Percentiles rank a stretch among this genome's conserved stretches.
Evolutionary conservation across 1,140 invertebrate species (phyloP).

Genomic region (Alviniconcha marisindica): DNA sequence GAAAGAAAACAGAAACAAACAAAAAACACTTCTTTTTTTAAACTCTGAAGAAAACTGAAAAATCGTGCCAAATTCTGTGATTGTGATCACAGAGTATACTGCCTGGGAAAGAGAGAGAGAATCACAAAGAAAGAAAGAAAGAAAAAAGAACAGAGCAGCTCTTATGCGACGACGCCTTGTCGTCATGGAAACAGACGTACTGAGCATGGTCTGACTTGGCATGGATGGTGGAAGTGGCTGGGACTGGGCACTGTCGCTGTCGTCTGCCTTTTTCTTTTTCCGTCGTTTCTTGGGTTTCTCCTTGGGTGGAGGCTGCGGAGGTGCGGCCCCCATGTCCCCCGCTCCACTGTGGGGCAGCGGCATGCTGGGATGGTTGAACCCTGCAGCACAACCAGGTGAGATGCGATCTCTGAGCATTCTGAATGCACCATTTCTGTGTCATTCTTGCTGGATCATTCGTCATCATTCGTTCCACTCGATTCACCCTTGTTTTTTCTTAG

Average conservation of each 20-base stretch:
- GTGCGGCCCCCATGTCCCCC: constrained; percentile 45
- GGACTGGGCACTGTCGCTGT: constrained; percentile 47
- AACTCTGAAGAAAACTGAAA: no score
- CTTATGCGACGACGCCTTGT: no score
- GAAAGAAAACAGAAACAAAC: neutral
- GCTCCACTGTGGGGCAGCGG: constrained; percentile 37
- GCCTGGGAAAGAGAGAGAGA: neutral
- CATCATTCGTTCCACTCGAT: no score
- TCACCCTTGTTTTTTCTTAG: no score
- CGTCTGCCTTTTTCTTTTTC: constrained; percentile 68
- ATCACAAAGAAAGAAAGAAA: neutral
- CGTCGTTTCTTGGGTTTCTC: constrained; percentile 68
- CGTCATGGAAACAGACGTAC: no score
- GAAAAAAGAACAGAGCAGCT: neutral
- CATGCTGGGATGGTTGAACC: constrained; percentile 58
- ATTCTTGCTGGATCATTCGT: no score
- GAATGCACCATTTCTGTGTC: no score
- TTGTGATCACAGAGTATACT: no score
- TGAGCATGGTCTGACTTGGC: constrained; percentile 51
- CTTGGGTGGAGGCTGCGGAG: constrained; percentile 48
- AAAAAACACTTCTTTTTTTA: no score
- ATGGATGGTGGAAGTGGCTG: constrained; percentile 53
- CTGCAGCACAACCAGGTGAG: no score
- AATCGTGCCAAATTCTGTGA: no score
- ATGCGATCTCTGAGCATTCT: no score